phyloP scores from a whole-genome alignment of 2,113 vertebrate species.

The Caranx ignobilis region DNA sequence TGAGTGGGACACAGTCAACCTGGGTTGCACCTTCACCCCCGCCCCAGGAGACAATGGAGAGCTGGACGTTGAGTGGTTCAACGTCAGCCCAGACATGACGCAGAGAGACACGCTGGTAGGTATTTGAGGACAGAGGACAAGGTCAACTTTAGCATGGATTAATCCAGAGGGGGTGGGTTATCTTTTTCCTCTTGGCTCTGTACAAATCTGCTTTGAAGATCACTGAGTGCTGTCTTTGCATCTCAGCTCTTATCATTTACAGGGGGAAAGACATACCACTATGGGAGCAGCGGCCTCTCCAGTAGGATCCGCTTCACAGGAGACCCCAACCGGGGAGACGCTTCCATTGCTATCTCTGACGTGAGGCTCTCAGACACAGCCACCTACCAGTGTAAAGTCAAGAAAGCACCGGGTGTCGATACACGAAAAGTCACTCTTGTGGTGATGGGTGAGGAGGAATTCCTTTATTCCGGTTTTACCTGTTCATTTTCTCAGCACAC shows the following conservation, averaged over 20 bases:
- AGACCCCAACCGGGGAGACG: slow-evolving; percentile 87
- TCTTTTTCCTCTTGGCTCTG: neutral
- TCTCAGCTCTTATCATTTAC: slow-evolving; percentile 88
- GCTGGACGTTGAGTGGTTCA: slow-evolving; percentile 91
- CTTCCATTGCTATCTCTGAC: slow-evolving; percentile 86
- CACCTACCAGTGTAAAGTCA: slow-evolving; percentile 95
- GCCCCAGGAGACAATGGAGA: slow-evolving; percentile 84
- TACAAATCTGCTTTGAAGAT: slow-evolving; percentile 53
- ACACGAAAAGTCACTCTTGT: slow-evolving; percentile 87
- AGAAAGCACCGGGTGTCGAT: slow-evolving; percentile 90
- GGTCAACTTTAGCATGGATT: neutral
- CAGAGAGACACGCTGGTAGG: slow-evolving; percentile 85
- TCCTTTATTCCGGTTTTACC: slow-evolving; percentile 67
- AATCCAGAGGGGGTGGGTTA: neutral
- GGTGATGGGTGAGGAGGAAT: slow-evolving; percentile 86
- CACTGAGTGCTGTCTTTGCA: slow-evolving; percentile 45
- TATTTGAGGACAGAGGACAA: neutral
- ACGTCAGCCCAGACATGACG: slow-evolving; percentile 86
- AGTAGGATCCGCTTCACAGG: slow-evolving; percentile 83
- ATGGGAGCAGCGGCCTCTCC: slow-evolving; percentile 77
- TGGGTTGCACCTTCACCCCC: slow-evolving; percentile 88
- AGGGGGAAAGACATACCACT: slow-evolving; percentile 80
- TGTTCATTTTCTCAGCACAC: slow-evolving; percentile 49
- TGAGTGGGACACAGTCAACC: slow-evolving; percentile 80
- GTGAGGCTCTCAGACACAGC: slow-evolving; percentile 83